These are phyloP conservation scores for Catharus bicknelli DNA, from an alignment of 2,113 vertebrate genomes.

Conservation along the genomic window DNA sequence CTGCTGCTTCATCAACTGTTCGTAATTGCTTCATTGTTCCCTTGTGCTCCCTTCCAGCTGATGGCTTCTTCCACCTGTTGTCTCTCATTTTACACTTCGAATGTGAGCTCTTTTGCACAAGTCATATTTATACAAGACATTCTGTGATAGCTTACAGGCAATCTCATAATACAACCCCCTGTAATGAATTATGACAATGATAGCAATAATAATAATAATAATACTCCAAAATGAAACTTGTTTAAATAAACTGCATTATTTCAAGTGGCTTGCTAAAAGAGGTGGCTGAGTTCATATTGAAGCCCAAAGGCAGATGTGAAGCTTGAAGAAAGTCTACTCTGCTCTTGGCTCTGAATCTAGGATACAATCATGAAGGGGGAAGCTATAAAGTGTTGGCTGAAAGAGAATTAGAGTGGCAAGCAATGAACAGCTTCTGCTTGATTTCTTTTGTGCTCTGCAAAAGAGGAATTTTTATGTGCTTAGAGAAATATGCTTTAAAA, in stretches of 20 bases:
- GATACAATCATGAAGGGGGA: background rate
- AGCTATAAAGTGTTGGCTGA: background rate
- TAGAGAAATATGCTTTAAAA: background rate
- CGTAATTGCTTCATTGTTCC: slow-evolving; percentile 55
- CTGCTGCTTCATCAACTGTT: slow-evolving; percentile 64
- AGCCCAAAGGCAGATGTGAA: background rate
- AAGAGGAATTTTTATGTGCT: background rate
- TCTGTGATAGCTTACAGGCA: background rate
- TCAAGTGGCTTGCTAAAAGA: background rate
- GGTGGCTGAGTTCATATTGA: background rate
- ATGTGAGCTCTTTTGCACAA: background rate
- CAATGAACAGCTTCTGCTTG: background rate
- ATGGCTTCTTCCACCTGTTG: slow-evolving; percentile 61
- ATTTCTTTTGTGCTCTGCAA: background rate
- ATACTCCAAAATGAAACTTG: background rate
- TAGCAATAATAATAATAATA: background rate
- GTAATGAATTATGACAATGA: background rate
- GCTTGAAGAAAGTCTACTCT: background rate
- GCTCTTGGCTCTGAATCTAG: background rate
- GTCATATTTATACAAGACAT: background rate
- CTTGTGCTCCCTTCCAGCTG: slow-evolving; percentile 55
- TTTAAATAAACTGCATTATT: background rate
- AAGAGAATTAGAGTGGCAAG: background rate
- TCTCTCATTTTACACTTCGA: slow-evolving; percentile 17
- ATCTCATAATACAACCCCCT: background rate